Evolutionary conservation across 2,113 vertebrate species (phyloP).

Genomic region (Crotalus viridis): DNA sequence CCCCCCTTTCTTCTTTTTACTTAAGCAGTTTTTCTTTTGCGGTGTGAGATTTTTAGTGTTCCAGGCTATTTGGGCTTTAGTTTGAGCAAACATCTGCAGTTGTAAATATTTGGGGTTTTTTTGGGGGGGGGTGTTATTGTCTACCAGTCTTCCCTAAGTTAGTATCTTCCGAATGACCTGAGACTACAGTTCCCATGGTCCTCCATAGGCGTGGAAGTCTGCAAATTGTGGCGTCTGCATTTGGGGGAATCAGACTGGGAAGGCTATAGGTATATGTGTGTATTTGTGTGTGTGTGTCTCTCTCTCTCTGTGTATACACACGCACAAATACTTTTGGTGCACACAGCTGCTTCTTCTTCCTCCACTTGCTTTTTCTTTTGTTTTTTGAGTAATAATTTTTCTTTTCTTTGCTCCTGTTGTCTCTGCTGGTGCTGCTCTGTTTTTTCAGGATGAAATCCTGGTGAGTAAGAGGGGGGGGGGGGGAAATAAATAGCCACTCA

Average conservation of each 20-base stretch:
- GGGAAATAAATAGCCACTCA: constrained; percentile 62
- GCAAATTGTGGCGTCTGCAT: not conserved
- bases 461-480: constrained; percentile 73
- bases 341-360: constrained; percentile 40
- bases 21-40: constrained; percentile 49
- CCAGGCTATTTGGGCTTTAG: constrained; percentile 31
- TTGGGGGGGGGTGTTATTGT: not conserved
- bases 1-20: not conserved
- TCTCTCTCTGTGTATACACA: not conserved
- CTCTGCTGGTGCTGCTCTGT: constrained; percentile 76
- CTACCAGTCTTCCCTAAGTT: not conserved
- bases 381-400: constrained; percentile 79
- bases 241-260: not conserved
- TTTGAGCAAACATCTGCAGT: constrained; percentile 35
- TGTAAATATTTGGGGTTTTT: constrained; percentile 4
- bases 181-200: not conserved
- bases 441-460: constrained; percentile 89
- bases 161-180: not conserved
- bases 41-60: constrained; percentile 20
- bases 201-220: not conserved
- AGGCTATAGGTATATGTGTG: not conserved
- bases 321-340: not conserved
- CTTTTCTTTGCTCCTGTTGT: constrained; percentile 78
- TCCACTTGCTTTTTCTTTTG: constrained; percentile 65
- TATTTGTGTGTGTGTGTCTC: not conserved